phyloP scores from a whole-genome alignment of 2,797 vertebrate species.

The Ceryle rudis region DNA sequence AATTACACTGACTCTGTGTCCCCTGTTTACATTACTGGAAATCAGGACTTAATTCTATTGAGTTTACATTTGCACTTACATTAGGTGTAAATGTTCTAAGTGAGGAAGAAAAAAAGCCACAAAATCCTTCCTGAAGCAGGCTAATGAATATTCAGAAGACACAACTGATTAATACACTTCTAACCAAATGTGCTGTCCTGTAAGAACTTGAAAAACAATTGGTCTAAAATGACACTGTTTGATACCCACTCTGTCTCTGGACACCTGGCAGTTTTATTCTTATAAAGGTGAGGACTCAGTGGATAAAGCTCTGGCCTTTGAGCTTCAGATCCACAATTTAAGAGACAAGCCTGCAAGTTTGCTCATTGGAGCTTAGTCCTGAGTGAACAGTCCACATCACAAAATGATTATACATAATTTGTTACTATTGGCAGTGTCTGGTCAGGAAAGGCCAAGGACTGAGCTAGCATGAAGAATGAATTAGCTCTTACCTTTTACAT shows the following conservation, averaged over 20 bases:
- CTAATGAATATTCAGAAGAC: constrained; percentile 56
- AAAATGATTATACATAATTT: constrained; percentile 60
- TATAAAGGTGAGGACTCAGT: constrained; percentile 40
- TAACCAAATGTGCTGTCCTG: constrained; percentile 60
- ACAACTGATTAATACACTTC: constrained; percentile 56
- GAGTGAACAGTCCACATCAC: constrained; percentile 31
- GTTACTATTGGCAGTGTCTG: constrained; percentile 55
- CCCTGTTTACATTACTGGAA: background rate
- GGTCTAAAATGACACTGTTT: constrained; percentile 45
- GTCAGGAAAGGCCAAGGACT: constrained; percentile 72
- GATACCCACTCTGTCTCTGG: constrained; percentile 11
- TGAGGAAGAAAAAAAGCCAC: background rate
- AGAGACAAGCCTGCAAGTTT: constrained; percentile 41
- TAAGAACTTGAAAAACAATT: constrained; percentile 64
- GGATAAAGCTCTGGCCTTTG: constrained; percentile 42
- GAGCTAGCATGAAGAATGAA: constrained; percentile 58
- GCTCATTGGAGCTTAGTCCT: constrained; percentile 53
- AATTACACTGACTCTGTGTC: background rate
- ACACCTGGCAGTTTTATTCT: constrained; percentile 57
- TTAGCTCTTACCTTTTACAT: constrained; percentile 66
- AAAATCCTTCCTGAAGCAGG: constrained; percentile 2
- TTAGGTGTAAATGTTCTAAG: background rate
- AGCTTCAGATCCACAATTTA: constrained; percentile 38
- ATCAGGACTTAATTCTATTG: background rate
- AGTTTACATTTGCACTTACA: background rate